Conservation (phyloP, 2,888 invertebrate genomes). For the Nomada hirtipes region DNA sequence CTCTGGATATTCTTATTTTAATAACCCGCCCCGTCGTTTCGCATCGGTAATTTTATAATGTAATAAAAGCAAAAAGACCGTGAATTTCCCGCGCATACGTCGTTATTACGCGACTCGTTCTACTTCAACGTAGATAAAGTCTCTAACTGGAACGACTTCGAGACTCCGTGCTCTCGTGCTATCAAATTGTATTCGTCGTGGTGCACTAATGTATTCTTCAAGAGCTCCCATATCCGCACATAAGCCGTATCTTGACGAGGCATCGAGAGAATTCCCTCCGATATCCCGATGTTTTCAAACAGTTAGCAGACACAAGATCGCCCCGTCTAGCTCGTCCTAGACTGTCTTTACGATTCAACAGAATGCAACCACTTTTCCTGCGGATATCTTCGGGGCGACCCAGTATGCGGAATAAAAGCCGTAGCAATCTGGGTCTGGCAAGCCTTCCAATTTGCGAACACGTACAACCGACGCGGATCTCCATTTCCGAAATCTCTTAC, state of each 20-base stretch:
- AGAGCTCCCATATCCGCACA: slow-evolving; percentile 21
- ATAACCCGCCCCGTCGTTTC: background rate
- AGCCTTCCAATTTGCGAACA: slow-evolving; percentile 15
- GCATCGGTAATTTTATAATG: background rate
- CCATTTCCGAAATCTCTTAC: background rate
- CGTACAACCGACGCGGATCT: background rate
- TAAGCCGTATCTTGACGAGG: slow-evolving; percentile 48
- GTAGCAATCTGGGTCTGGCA: background rate
- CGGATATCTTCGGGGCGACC: slow-evolving; percentile 13
- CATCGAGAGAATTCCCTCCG: slow-evolving; percentile 30
- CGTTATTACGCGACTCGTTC: slow-evolving; percentile 24
- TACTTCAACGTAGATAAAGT: slow-evolving; percentile 35
- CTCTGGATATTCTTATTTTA: slow-evolving; percentile 1
- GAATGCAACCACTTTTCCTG: slow-evolving; percentile 22
- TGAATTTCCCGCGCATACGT: background rate
- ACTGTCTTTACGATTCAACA: slow-evolving; percentile 26
- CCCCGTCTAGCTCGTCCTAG: slow-evolving; percentile 32
- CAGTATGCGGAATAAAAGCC: slow-evolving; percentile 13
- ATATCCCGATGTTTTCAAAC: slow-evolving; percentile 52
- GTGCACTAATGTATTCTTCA: slow-evolving; percentile 54
- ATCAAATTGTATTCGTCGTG: slow-evolving; percentile 45
- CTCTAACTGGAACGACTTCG: slow-evolving; percentile 40
- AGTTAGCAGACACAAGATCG: slow-evolving; percentile 35
- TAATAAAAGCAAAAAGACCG: background rate
- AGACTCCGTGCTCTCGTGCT: slow-evolving; percentile 12